These are phyloP conservation scores for Phorcus lineatus DNA, from an alignment of 2,888 invertebrate species.

Conservation along the genomic window DNA sequence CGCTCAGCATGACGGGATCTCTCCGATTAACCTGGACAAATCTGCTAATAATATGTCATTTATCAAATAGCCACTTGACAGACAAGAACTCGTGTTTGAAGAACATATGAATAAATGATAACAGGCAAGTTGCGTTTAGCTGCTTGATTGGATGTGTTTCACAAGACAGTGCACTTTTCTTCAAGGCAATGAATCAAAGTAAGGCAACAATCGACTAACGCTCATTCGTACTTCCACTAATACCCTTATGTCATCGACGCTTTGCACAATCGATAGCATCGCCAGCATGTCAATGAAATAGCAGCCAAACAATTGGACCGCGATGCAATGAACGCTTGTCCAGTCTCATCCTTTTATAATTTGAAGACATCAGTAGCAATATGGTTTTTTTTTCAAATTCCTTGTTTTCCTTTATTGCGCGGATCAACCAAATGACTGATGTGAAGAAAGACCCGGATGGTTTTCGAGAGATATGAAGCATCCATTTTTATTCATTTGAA, in stretches of 20 bases:
- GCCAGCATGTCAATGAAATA: background rate
- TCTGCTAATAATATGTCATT: conserved; percentile 17
- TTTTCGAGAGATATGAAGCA: too few species aligned
- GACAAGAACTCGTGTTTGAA: background rate
- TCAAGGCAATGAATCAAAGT: background rate
- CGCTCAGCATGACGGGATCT: background rate
- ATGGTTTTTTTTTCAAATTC: too few species aligned
- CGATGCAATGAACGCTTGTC: too few species aligned
- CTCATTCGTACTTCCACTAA: background rate
- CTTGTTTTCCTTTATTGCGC: too few species aligned
- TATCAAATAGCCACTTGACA: conserved; percentile 12
- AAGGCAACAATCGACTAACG: background rate
- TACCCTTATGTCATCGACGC: background rate
- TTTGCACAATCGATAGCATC: background rate
- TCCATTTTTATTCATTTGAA: too few species aligned
- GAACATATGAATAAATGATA: conserved; percentile 13
- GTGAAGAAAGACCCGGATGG: too few species aligned
- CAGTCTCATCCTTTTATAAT: too few species aligned
- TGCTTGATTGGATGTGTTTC: background rate
- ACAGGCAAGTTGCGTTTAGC: background rate
- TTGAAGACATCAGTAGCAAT: too few species aligned
- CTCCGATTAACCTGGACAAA: conserved; percentile 2
- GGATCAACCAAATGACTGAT: too few species aligned
- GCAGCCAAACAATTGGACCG: background rate
- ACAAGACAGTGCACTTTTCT: conserved; percentile 12